Percentiles rank a stretch among this genome's conserved stretches.
Evolutionary conservation across 2,888 invertebrate genomes (phyloP).

Genomic region (Alloscopus bannaensis): DNA sequence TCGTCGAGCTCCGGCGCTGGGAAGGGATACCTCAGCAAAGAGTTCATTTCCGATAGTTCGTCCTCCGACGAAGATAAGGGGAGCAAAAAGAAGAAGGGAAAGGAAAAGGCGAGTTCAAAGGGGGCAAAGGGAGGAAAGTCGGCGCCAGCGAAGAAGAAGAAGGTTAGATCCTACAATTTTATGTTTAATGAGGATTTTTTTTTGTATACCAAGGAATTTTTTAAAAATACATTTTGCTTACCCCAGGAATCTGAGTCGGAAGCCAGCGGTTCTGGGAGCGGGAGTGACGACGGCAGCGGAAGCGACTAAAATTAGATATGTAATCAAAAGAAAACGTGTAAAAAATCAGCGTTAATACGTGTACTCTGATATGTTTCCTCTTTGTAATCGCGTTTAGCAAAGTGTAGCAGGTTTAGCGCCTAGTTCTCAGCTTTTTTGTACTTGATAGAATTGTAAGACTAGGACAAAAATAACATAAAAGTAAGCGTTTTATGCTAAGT

Average conservation of each 20-base stretch:
- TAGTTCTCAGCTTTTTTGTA: too few species aligned
- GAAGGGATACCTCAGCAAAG: constrained; percentile 89
- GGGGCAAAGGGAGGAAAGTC: constrained; percentile 24
- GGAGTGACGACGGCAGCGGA: constrained; percentile 33
- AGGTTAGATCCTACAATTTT: constrained; percentile 28
- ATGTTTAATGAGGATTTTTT: too few species aligned
- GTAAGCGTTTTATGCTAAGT: too few species aligned
- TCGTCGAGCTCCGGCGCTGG: constrained; percentile 76
- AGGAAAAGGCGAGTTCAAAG: constrained; percentile 39
- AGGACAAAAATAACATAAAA: too few species aligned
- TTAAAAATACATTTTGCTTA: not conserved
- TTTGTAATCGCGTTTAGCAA: too few species aligned
- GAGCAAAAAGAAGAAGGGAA: constrained; percentile 75
- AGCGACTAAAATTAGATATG: constrained; percentile 32
- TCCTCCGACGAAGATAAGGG: constrained; percentile 44
- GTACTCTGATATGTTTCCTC: too few species aligned
- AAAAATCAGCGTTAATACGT: too few species aligned
- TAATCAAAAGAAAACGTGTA: not conserved
- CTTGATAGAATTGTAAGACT: too few species aligned
- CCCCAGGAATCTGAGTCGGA: constrained; percentile 39
- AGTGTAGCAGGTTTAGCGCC: too few species aligned
- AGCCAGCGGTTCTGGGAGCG: constrained; percentile 35
- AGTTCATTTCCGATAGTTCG: constrained; percentile 85
- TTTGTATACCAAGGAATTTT: too few species aligned
- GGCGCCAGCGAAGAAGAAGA: too few species aligned